Evolutionary conservation across 2,888 invertebrate species (phyloP).

Genomic region (Eristalinus sepulchralis): DNA sequence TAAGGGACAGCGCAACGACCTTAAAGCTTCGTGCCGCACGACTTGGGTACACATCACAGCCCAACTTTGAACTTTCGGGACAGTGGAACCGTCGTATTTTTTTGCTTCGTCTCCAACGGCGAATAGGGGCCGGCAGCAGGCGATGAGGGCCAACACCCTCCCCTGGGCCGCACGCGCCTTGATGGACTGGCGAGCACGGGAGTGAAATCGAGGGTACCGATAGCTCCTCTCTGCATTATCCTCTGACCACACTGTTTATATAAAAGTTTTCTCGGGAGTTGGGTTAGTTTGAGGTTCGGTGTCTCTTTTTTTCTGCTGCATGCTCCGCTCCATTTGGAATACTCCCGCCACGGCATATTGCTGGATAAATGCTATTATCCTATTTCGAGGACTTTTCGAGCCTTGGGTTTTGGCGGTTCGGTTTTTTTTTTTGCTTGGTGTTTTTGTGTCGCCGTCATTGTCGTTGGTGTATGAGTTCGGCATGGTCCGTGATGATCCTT

Average conservation of each 20-base stretch:
- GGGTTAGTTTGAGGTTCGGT: conserved; percentile 51
- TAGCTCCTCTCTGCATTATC: conserved; percentile 48
- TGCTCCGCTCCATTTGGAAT: conserved; percentile 8
- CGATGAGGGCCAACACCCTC: neutral
- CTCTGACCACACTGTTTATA: conserved; percentile 66
- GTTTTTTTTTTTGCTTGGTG: conserved; percentile 3
- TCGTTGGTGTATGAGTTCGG: conserved; percentile 29
- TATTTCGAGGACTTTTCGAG: conserved; percentile 62
- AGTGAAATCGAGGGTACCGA: conserved; percentile 53
- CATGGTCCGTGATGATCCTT: conserved; percentile 47
- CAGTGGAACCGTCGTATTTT: conserved; percentile 3
- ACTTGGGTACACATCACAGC: neutral
- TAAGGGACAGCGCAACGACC: conserved; percentile 7
- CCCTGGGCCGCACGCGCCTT: conserved; percentile 37
- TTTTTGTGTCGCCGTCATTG: conserved; percentile 46
- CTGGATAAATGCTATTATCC: conserved; percentile 65
- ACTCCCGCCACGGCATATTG: conserved; percentile 53
- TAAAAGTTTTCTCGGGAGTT: conserved; percentile 59
- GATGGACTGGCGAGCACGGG: conserved; percentile 34
- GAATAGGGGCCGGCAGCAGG: neutral
- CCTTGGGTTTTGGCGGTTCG: conserved; percentile 24
- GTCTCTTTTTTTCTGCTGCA: neutral
- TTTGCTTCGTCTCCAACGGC: neutral
- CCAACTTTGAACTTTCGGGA: conserved; percentile 27
- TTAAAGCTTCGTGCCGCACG: conserved; percentile 8